phyloP scores from a whole-genome alignment of 2,797 vertebrate species.

The Falco novaeseelandiae region DNA sequence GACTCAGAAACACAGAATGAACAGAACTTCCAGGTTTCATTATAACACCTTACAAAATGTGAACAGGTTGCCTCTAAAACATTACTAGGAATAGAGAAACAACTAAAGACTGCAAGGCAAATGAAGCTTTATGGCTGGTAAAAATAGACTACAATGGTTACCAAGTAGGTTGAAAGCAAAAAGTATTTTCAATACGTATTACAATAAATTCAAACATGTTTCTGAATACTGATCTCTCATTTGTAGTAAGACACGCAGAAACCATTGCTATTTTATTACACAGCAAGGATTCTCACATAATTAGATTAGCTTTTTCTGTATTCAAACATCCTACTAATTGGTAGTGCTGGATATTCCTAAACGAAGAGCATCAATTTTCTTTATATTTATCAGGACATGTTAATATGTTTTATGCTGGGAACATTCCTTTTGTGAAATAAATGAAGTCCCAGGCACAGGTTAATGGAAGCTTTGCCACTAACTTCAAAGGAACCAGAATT shows the following conservation, averaged over 20 bases:
- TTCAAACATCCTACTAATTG: slow-evolving; percentile 34
- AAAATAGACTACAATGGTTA: not conserved
- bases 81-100: not conserved
- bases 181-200: not conserved
- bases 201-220: not conserved
- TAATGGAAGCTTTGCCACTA: slow-evolving; percentile 27
- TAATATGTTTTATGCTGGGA: not conserved
- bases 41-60: slow-evolving; percentile 28
- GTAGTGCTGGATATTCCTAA: not conserved
- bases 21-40: slow-evolving; percentile 34
- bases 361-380: slow-evolving; percentile 23
- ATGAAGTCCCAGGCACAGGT: slow-evolving; percentile 46
- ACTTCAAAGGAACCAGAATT: slow-evolving; percentile 48
- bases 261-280: not conserved
- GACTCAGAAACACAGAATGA: not conserved
- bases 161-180: not conserved
- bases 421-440: slow-evolving; percentile 30
- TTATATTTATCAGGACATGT: not conserved
- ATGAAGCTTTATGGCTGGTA: not conserved
- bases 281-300: slow-evolving; percentile 25
- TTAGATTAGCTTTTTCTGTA: slow-evolving; percentile 1
- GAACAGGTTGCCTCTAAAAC: not conserved
- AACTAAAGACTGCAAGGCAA: not conserved
- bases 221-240: not conserved
- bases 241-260: not conserved